Base-by-base conservation (phyloP, 2,888 invertebrate genomes). In the Peribatodes rhomboidaria region DNA sequence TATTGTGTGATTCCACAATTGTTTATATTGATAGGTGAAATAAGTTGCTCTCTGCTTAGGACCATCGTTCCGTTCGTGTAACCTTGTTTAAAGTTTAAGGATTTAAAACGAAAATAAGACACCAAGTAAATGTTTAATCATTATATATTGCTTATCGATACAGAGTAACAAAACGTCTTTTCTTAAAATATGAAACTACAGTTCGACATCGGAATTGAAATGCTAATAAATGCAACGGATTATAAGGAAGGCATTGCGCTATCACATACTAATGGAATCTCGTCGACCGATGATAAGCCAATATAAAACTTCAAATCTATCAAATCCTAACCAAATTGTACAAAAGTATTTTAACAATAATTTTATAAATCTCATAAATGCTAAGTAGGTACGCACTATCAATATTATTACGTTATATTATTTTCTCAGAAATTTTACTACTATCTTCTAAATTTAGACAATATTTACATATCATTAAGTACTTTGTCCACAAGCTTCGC, bases 81-180 rank as follows among this genome's bases (percentile, higher is more conserved):
- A n/a, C n/a, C n/a, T n/a, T n/a, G n/a, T n/a, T n/a, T 27, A 27
- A 4, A 27, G 6, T 27, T 6, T 11, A 27, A 35, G 35, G 4
- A 35, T 16, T 20, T 0, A n/a, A 33, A 16, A 49, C 7, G 10
- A 47, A 55, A 81, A 75, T 78, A 63, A 83, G 79, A 83, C 73
- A 69, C 81, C 65, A 70, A 55, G 71, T 62, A 52, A 70, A 80
- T 75, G 63, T 86, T 91, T 87, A 90, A 89, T 91, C 82, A 86
- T 87, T 87, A 91, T 92, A 93, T 93, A 93, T 93, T 92, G 92
- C 92, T 92, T 93, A 93, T 89, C 90, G 89, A 84, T 92, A 92
- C 86, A 89, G 87, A 89, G 86, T 90, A 92, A 92, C 92, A 92
- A 89, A 89, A 77, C 81, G 85, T 85, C 85, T 85, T 89, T 84